Evolutionary conservation across 2,888 invertebrate species (phyloP), one percentile per base, ranked within the genome.

Genomic region (Heliconius erato): DNA sequence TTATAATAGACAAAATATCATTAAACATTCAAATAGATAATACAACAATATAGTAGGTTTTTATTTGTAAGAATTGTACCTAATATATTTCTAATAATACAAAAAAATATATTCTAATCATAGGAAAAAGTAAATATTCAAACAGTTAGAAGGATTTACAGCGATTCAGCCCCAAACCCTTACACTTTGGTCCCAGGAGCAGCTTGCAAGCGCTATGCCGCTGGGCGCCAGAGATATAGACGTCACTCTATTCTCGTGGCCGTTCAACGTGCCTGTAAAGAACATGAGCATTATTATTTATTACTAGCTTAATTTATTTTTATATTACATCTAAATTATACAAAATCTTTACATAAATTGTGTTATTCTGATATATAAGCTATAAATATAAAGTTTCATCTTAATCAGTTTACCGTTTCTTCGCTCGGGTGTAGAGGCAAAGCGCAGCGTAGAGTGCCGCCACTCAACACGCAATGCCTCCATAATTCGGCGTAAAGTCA

Each of bases 151-250:
- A 26, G 44, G 16, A 16, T 44, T 35, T n/a, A 40, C 5, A 67
- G 9, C 35, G 32, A 74, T 49, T 82, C 96, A 98, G 85, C 98
- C 98, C 99, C 99, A 99, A 85, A 99, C 97, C 88, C 98, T 96
- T 82, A 98, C 98, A 88, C 97, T 96, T 89, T 98, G 97, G 95
- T 99, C 99, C 99, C 99, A 99, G 87, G 99, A 99, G 92, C 98
- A 98, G 85, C 98, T 98, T n/a, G 98, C 97, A 86, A 99, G 90
- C 9, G 98, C 98, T 94, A 99, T 97, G 59, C 99, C 99, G 92
- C 97, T 98, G 71, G 97, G 97, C 28, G 98, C 97, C 83, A 99
- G 96, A 7, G 98, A 97, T 85, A 99, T 96, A 14, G 98, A 98
- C 65, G 99, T 99, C 81, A 99, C 97, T 84, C 99, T 97, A 92